Conservation (phyloP, 2,888 invertebrate genomes). For the Eucriotettix oculatus region DNA sequence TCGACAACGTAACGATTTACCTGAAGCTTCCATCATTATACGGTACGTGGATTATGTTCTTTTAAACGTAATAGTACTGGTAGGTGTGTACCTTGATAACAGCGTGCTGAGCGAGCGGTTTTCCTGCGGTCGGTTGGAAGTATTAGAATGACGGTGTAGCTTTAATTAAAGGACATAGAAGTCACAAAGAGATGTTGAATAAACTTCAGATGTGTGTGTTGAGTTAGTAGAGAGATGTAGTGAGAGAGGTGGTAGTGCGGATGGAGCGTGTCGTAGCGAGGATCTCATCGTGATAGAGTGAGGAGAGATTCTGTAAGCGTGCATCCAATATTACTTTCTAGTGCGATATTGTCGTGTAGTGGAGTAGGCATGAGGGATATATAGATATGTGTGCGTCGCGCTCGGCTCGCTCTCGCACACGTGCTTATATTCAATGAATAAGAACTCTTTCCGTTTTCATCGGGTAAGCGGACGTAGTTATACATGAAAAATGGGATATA, state of each 20-base stretch:
- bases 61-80: slow-evolving; percentile 24
- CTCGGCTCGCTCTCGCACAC: too few species aligned
- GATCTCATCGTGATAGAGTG: too few species aligned
- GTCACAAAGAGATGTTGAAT: slow-evolving; percentile 17
- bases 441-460: slow-evolving; percentile 31
- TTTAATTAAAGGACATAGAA: slow-evolving; percentile 14
- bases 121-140: not conserved
- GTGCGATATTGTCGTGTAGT: too few species aligned
- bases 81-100: slow-evolving; percentile 15
- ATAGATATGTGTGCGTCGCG: too few species aligned
- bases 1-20: too few species aligned
- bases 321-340: slow-evolving; percentile 65
- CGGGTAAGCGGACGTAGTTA: slow-evolving; percentile 50
- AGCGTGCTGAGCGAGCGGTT: not conserved
- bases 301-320: too few species aligned
- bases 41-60: slow-evolving; percentile 41
- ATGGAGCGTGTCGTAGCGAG: too few species aligned
- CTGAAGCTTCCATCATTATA: slow-evolving; percentile 72
- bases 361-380: too few species aligned
- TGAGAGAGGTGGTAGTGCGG: too few species aligned
- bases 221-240: too few species aligned
- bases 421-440: slow-evolving; percentile 46
- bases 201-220: too few species aligned
- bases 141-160: too few species aligned
- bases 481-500: slow-evolving; percentile 60